Evolutionary conservation across 2,888 invertebrate genomes (phyloP).

Genomic region (Athalia circularis): DNA sequence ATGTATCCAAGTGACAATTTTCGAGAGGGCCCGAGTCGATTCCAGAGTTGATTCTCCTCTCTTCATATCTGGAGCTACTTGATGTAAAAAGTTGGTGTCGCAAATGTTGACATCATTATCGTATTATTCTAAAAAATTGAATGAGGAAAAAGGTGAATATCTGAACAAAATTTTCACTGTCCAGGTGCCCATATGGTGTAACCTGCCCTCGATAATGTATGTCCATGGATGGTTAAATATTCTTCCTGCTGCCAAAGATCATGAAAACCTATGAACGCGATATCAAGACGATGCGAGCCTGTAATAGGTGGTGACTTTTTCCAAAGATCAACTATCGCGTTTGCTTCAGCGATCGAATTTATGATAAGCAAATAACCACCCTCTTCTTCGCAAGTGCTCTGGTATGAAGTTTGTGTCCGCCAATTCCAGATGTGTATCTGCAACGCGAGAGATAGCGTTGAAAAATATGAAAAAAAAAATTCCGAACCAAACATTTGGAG

Average conservation of each 20-base stretch:
- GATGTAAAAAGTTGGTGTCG: too few species aligned
- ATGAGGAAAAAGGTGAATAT: too few species aligned
- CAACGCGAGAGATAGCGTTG: neutral
- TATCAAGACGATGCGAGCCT: neutral
- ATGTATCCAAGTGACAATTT: too few species aligned
- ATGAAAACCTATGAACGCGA: conserved; percentile 13
- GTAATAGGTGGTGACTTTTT: neutral
- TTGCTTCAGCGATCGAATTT: neutral
- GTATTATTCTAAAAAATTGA: too few species aligned
- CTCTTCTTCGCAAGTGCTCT: conserved; percentile 10
- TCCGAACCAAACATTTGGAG: neutral
- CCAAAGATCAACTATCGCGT: neutral
- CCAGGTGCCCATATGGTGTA: conserved; percentile 7
- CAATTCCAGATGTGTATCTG: conserved; percentile 17
- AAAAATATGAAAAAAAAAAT: neutral
- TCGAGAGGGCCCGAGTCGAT: too few species aligned
- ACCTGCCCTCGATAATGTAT: conserved; percentile 10
- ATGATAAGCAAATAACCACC: conserved; percentile 20
- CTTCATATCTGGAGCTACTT: too few species aligned
- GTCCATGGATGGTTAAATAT: conserved; percentile 20
- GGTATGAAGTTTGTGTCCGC: conserved; percentile 14
- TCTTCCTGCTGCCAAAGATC: conserved; percentile 16
- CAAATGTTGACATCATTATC: neutral
- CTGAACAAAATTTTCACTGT: neutral
- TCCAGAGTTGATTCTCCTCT: too few species aligned